phyloP scores from a whole-genome alignment of 1,140 invertebrate species.

The Probaryconus sp. region DNA sequence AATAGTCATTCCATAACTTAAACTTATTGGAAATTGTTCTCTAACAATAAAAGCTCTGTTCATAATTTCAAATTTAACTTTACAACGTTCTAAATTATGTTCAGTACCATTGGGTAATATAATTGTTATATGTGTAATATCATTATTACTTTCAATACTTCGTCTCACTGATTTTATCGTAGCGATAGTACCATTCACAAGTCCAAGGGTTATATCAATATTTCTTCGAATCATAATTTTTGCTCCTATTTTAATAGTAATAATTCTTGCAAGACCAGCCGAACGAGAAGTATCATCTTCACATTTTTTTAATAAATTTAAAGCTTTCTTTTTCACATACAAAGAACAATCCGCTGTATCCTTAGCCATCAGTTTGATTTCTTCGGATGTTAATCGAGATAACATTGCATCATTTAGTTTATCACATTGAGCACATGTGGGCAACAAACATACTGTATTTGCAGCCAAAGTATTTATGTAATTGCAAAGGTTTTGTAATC shows the following conservation, averaged over 20 bases:
- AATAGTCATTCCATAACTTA: constrained; percentile 72
- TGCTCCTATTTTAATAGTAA: constrained; percentile 49
- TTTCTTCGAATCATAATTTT: constrained; percentile 64
- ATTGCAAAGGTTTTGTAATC: constrained; percentile 54
- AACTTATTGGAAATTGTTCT: constrained; percentile 70
- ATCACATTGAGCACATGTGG: constrained; percentile 47
- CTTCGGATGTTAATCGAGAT: constrained; percentile 37
- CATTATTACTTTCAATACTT: constrained; percentile 11
- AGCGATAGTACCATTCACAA: constrained; percentile 66
- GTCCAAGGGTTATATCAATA: constrained; percentile 61
- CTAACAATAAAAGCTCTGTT: constrained; percentile 62
- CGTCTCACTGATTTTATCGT: constrained; percentile 42
- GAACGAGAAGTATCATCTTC: constrained; percentile 32
- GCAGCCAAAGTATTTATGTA: constrained; percentile 47
- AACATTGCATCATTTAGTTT: constrained; percentile 61
- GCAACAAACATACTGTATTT: constrained; percentile 60
- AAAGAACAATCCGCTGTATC: constrained; percentile 45
- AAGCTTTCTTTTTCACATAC: constrained; percentile 43
- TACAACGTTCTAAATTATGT: constrained; percentile 44
- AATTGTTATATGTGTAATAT: constrained; percentile 44
- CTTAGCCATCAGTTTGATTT: constrained; percentile 59
- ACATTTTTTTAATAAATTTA: constrained; percentile 37
- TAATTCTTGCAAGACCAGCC: constrained; percentile 12
- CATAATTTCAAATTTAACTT: constrained; percentile 67
- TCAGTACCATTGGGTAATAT: constrained; percentile 22